These are phyloP conservation scores for Amblyopsis hoosieri DNA, from an alignment of 2,797 vertebrate species.

Conservation along the genomic window DNA sequence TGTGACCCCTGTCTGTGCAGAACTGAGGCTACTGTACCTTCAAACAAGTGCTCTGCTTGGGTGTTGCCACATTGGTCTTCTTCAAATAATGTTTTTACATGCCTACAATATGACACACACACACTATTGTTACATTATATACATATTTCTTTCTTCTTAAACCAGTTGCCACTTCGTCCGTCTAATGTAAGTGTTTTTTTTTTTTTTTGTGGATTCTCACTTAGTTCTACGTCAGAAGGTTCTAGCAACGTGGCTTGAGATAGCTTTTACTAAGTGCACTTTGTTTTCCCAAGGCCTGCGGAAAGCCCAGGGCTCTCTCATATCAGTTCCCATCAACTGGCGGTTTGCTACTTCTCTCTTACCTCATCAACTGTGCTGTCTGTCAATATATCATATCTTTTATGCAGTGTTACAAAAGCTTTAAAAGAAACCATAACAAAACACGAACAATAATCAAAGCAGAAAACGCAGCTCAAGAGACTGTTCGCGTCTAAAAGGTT, in stretches of 20 bases:
- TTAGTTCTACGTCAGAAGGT: conserved; percentile 37
- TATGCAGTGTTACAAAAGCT: conserved; percentile 79
- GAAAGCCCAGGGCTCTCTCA: conserved; percentile 60
- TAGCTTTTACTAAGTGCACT: conserved; percentile 87
- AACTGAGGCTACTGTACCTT: conserved; percentile 73
- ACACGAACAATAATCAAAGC: conserved; percentile 27
- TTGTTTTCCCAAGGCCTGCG: conserved; percentile 70
- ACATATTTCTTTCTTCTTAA: conserved; percentile 45
- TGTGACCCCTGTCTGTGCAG: conserved; percentile 58
- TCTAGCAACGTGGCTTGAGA: conserved; percentile 63
- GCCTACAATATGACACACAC: conserved; percentile 43
- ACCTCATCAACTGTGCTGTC: conserved; percentile 58
- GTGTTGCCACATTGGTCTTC: conserved; percentile 72
- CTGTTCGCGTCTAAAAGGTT: conserved; percentile 25
- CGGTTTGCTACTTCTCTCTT: conserved; percentile 55
- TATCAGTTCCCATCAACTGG: conserved; percentile 76
- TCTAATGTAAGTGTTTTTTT: conserved; percentile 17
- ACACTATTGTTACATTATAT: conserved; percentile 36
- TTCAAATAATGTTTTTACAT: conserved; percentile 16
- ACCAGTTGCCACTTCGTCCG: conserved; percentile 44
- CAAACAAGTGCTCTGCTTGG: conserved; percentile 66
- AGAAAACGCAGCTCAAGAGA: conserved; percentile 62
- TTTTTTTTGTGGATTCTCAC: conserved; percentile 36
- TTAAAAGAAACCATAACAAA: conserved; percentile 60
- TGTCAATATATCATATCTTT: conserved; percentile 70